Evolutionary conservation across 2,888 invertebrate genomes (phyloP), one percentile per base, ranked within the genome.

Genomic region (Lobophora halterata): DNA sequence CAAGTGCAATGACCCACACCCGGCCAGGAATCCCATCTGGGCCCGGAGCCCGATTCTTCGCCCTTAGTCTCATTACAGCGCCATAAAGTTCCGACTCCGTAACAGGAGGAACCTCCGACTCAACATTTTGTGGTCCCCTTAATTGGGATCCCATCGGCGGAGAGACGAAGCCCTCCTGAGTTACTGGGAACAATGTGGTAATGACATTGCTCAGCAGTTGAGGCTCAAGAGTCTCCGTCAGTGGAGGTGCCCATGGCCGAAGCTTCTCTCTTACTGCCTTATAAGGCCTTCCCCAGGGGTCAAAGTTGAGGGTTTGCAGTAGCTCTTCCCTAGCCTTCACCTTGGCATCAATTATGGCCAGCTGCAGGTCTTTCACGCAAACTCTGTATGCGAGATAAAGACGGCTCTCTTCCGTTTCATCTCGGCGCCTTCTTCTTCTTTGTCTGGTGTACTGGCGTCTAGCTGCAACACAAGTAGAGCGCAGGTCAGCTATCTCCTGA

Each of bases 181-280:
- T n/a, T n/a, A n/a, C n/a, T 14, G 17, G 17, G n/a, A 17, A 17
- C 17, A 17, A 17, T 2, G 2, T 5, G 2, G 32, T n/a, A 24
- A 21, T 14, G 0, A 30, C 29, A 1, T 25, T 24, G 5, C 17
- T 5, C 1, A 40, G 12, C 6, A 34, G 8, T 1, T 6, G 7
- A 8, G 14, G 12, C 3, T 14, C 8, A 1, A 29, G 12, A 14
- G 21, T 28, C 7, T 41, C 24, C 3, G 31, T 35, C 1, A 41
- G 19, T 2, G 35, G 41, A 3, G 35, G 35, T 2, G 31, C 35
- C 41, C 30, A 35, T 8, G 35, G 32, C 5, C 41, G 29, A 1
- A 36, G 2, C 6, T 25, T 36, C 0, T 5, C 29, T 3, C 27
- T 5, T 8, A 38, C 32, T 16, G 23, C 5, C n/a, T 23, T 32